Percentiles rank a stretch among this genome's conserved stretches.
These are phyloP conservation scores for Tenthredo amoena DNA, from an alignment of 2,888 invertebrate genomes.

Conservation along the genomic window DNA sequence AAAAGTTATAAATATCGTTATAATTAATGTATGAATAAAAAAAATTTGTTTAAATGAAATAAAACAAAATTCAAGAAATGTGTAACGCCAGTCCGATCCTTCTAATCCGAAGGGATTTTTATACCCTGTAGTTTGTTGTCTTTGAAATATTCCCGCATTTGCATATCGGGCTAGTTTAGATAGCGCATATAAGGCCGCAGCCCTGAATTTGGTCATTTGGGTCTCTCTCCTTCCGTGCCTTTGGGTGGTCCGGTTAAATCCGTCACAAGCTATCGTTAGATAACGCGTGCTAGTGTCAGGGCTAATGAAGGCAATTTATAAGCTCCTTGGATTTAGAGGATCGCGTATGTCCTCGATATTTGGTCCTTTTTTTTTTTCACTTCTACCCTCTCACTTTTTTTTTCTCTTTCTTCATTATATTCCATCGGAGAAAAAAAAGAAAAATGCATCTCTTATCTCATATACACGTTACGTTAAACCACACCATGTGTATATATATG, in stretches of 20 bases:
- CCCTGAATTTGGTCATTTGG: slow-evolving; percentile 43
- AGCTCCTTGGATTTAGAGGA: slow-evolving; percentile 21
- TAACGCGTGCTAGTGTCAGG: slow-evolving; percentile 32
- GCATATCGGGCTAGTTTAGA: slow-evolving; percentile 48
- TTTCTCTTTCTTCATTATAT: background rate
- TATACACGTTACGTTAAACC: background rate
- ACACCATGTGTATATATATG: too few species aligned
- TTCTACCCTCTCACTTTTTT: background rate
- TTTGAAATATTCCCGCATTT: slow-evolving; percentile 27
- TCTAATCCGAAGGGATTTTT: background rate
- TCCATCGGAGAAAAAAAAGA: background rate
- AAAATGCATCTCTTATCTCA: background rate
- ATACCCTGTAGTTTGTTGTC: background rate
- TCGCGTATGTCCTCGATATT: background rate
- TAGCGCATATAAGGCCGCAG: slow-evolving; percentile 25
- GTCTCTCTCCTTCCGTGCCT: slow-evolving; percentile 13
- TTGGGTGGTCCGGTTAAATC: slow-evolving; percentile 50
- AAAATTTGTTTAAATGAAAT: too few species aligned
- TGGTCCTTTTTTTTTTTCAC: background rate
- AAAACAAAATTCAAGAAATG: background rate
- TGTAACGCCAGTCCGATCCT: background rate
- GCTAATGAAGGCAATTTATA: slow-evolving; percentile 47
- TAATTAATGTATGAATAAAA: background rate
- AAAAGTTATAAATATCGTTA: background rate
- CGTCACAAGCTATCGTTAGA: slow-evolving; percentile 48